Conservation (phyloP, 2,797 vertebrate species). For the Scyliorhinus canicula region DNA sequence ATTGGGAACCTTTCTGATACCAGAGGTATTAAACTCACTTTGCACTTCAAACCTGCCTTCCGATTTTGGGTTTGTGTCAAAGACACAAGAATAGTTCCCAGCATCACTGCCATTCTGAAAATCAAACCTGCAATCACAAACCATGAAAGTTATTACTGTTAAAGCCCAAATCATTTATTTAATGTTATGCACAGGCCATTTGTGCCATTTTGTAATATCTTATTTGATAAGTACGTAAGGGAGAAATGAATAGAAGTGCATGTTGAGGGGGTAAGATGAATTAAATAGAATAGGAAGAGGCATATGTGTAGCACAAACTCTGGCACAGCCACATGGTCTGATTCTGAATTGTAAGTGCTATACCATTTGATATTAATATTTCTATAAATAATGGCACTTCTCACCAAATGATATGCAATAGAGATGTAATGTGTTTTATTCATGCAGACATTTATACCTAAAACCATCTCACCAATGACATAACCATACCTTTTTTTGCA, state of each 20-base stretch:
- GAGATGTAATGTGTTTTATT: background rate
- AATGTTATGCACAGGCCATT: background rate
- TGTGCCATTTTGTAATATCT: background rate
- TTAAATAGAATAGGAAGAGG: background rate
- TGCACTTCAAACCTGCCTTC: constrained; percentile 55
- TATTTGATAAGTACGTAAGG: background rate
- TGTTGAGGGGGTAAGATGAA: background rate
- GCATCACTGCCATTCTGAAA: constrained; percentile 47
- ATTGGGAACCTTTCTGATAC: background rate
- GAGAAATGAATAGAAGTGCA: background rate
- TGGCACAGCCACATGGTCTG: background rate
- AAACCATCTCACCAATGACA: background rate
- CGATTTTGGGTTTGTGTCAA: constrained; percentile 47
- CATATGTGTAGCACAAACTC: background rate
- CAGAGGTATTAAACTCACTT: constrained; percentile 50
- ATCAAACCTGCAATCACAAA: constrained; percentile 48
- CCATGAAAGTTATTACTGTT: constrained; percentile 41
- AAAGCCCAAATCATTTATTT: background rate
- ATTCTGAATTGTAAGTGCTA: background rate
- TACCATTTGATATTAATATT: background rate
- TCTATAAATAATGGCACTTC: background rate
- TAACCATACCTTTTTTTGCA: background rate
- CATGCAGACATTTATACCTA: background rate
- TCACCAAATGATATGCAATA: background rate
- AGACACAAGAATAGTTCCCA: constrained; percentile 55